A percentile compares a stretch with the other conserved stretches of the same genome.
Conservation (phyloP, 2,888 invertebrate species). For the Eurois occulta region DNA sequence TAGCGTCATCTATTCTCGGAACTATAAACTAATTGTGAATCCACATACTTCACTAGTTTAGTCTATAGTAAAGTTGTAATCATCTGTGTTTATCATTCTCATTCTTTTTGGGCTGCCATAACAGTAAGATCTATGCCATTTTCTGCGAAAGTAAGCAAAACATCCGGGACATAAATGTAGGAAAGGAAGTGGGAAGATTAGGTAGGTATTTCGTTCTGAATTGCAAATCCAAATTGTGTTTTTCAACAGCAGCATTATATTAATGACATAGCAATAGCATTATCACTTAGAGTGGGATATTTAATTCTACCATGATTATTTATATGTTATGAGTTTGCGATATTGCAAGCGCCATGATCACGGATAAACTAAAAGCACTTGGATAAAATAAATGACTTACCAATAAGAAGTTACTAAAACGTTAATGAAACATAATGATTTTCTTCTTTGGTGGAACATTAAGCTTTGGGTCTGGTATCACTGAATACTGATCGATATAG, state of each 20-base stretch:
- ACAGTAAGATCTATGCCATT: background rate
- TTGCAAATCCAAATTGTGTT: background rate
- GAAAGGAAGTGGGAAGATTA: background rate
- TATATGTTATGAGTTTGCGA: background rate
- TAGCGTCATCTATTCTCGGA: constrained; percentile 25
- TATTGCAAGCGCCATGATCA: background rate
- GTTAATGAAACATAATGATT: background rate
- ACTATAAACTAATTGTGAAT: background rate
- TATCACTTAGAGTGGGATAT: background rate
- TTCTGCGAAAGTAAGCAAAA: background rate
- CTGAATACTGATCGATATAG: background rate
- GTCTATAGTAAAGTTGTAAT: constrained; percentile 6
- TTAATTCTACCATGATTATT: background rate
- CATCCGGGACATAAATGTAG: background rate
- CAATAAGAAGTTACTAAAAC: background rate
- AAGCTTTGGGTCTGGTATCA: background rate
- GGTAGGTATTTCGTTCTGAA: background rate
- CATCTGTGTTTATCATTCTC: constrained; percentile 12
- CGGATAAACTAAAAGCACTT: background rate
- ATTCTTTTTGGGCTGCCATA: constrained; percentile 6
- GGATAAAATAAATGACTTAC: background rate
- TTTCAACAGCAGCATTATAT: background rate
- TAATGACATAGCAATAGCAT: background rate
- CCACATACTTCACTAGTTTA: background rate
- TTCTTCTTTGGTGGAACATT: background rate